Conservation (phyloP, 2,797 vertebrate genomes). For the Dipus sagitta region DNA sequence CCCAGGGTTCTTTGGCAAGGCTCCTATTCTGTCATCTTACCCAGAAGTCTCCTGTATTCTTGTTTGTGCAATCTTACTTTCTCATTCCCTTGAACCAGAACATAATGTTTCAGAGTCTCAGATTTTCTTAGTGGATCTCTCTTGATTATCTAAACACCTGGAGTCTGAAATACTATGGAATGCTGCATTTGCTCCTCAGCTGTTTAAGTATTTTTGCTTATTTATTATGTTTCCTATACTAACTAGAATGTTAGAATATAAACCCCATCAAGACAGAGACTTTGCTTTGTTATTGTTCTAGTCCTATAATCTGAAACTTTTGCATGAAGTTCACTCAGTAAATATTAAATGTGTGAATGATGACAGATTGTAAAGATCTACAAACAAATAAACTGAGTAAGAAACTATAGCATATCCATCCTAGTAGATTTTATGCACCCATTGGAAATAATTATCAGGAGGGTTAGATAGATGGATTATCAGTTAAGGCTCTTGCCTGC, state of each 20-base stretch:
- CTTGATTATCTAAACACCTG: background rate
- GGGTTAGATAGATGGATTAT: too few relatives aligned
- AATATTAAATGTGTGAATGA: background rate
- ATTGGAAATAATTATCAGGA: constrained; percentile 14
- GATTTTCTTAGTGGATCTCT: background rate
- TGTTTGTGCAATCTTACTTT: background rate
- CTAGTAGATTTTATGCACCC: background rate
- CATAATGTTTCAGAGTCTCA: background rate
- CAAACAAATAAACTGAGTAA: background rate
- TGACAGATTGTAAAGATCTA: background rate
- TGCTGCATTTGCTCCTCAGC: background rate
- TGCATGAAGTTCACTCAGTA: background rate
- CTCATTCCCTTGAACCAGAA: background rate
- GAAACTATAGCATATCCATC: background rate
- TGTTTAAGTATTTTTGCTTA: background rate
- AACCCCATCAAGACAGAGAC: background rate
- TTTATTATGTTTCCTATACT: background rate
- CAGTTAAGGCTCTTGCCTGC: too few relatives aligned
- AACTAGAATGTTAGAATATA: background rate
- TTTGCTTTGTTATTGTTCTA: background rate
- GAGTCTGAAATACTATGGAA: background rate
- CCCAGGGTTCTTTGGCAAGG: too few relatives aligned
- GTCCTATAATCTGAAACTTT: background rate
- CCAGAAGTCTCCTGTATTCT: background rate
- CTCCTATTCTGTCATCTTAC: too few relatives aligned